Evolutionary conservation across 1,140 invertebrate genomes (phyloP).

Genomic region (Brachionus paranguensis): DNA sequence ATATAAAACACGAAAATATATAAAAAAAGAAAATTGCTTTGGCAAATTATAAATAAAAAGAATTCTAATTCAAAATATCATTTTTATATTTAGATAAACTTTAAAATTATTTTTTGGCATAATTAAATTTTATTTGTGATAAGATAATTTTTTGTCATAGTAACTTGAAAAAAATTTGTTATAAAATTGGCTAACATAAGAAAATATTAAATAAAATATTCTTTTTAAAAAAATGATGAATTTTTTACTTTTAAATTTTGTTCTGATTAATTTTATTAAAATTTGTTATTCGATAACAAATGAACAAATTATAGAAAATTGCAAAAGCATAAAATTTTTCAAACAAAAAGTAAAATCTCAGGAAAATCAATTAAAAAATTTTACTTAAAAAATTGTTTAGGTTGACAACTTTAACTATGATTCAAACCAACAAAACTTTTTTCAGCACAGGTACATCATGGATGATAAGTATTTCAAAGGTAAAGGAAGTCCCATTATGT

Average conservation of each 20-base stretch:
- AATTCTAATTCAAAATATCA: background rate
- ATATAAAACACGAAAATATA: background rate
- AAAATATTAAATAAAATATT: background rate
- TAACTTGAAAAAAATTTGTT: too few species aligned
- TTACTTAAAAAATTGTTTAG: slow-evolving; percentile 51
- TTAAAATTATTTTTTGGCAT: background rate
- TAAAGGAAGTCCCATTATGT: slow-evolving; percentile 71
- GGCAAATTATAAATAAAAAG: too few species aligned
- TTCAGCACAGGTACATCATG: slow-evolving; percentile 70
- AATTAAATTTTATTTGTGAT: background rate
- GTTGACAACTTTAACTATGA: slow-evolving; percentile 73
- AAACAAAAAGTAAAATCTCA: background rate
- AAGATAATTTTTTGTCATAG: too few species aligned
- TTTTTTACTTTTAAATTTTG: background rate
- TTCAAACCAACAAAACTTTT: slow-evolving; percentile 63
- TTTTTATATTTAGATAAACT: background rate
- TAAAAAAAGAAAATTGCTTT: background rate
- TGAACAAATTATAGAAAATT: slow-evolving; percentile 5
- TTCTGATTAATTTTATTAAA: background rate
- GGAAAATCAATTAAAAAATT: background rate
- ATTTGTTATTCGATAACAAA: background rate
- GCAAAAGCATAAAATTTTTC: background rate
- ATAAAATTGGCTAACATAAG: too few species aligned
- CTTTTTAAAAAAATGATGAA: background rate
- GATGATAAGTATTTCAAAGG: slow-evolving; percentile 64